Base-by-base conservation (phyloP, 1,140 invertebrate species). In the Antheraea pernyi region DNA sequence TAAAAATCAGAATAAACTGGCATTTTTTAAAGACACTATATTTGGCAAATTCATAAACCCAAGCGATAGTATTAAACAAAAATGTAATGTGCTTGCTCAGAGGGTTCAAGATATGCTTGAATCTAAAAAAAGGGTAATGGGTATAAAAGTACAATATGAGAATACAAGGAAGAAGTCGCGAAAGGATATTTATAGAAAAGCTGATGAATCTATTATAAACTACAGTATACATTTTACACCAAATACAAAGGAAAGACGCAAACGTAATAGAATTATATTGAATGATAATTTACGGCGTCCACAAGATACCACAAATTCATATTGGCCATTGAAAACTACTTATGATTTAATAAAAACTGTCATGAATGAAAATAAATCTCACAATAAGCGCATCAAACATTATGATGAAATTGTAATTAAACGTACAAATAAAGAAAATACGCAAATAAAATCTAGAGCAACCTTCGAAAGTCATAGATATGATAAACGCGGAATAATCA, bases 331-430 rank as follows among this genome's bases (percentile, higher is more conserved):
- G 19, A 81, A 78, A 70, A 78, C 74, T 37, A 78, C 84, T 8
- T 75, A 80, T 69, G 84, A 86, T 62, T 71, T 88, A 30, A 37
- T 88, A 30, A 72, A 83, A 63, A 75, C 79, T 37, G 65, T 85
- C 72, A 18, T 79, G 19, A 63, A 42, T 64, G 11, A 53, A 13
- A 18, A 65, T 53, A 18, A 53, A 11, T 9, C 53, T 18, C 19
- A 63, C 8, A 16, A 63, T 63, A 63, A 60, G 19, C 6, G 2
- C 16, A 53, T 10, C 13, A 53, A 53, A 53, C 5, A 53, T 53
- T n/a, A 5, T 53, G 16, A n/a, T 9, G 1, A 53, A 53, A 53
- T 53, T 16, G 13, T 13, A 53, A 53, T 53, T 16, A 53, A 53
- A 10, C 6, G 1, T 53, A 53, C 13, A 13, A n/a, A 16, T 53